These are phyloP conservation scores for Sciurus vulgaris DNA, from an alignment of 2,797 vertebrate genomes.

Conservation along the genomic window DNA sequence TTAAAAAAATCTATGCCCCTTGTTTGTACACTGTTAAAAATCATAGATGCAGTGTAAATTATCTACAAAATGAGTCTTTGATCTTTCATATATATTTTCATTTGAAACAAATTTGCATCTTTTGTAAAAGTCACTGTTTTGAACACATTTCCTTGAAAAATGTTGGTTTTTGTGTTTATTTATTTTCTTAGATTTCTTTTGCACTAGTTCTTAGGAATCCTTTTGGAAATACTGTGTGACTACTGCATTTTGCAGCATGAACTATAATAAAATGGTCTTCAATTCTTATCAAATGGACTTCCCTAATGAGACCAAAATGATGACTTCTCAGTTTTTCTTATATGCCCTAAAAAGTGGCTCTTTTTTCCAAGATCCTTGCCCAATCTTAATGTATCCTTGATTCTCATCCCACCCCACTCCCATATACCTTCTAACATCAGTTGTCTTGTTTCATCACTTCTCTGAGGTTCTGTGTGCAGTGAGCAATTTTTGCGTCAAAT, in stretches of 20 bases:
- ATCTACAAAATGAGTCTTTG: slow-evolving; percentile 88
- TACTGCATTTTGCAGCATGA: slow-evolving; percentile 77
- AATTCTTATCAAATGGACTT: slow-evolving; percentile 65
- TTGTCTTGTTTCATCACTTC: slow-evolving; percentile 55
- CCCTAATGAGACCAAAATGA: slow-evolving; percentile 57
- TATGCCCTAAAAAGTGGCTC: slow-evolving; percentile 69
- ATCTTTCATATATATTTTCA: slow-evolving; percentile 84
- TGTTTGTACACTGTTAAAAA: slow-evolving; percentile 88
- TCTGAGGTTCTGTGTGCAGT: slow-evolving; percentile 70
- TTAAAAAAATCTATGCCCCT: slow-evolving; percentile 85
- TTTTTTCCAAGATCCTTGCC: slow-evolving; percentile 63
- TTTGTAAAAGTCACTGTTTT: slow-evolving; percentile 82
- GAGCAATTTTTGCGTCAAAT: slow-evolving; percentile 68
- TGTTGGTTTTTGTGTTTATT: slow-evolving; percentile 80
- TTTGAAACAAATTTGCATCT: slow-evolving; percentile 80
- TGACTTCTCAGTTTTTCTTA: slow-evolving; percentile 58
- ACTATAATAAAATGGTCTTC: slow-evolving; percentile 69
- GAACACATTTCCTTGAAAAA: slow-evolving; percentile 79
- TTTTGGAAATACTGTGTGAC: slow-evolving; percentile 77
- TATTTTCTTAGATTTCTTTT: slow-evolving; percentile 85
- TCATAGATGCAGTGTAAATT: slow-evolving; percentile 86
- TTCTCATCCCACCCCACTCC: slow-evolving; percentile 50
- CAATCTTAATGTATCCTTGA: slow-evolving; percentile 47
- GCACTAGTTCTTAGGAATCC: slow-evolving; percentile 81
- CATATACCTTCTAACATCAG: slow-evolving; percentile 34